Evolutionary conservation across 2,113 vertebrate species (phyloP).

Genomic region (Sylvia atricapilla): DNA sequence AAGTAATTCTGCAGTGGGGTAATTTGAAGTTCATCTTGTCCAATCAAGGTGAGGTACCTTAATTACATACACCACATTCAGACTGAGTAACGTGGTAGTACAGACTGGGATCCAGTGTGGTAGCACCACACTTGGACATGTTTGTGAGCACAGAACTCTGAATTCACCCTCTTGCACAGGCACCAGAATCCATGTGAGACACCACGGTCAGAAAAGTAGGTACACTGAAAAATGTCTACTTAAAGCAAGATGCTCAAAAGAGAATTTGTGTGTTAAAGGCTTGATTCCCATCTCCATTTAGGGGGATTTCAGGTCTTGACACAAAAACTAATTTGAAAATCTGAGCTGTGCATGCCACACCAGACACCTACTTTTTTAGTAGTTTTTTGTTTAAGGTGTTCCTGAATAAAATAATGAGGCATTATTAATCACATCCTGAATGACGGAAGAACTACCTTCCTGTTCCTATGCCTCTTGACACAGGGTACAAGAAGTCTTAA

Average conservation of each 20-base stretch:
- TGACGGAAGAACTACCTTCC: conserved; percentile 68
- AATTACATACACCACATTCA: background rate
- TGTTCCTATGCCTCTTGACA: conserved; percentile 39
- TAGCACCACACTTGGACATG: background rate
- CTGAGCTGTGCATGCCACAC: background rate
- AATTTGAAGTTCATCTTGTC: background rate
- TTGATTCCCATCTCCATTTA: background rate
- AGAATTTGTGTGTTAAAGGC: background rate
- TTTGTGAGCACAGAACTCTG: background rate
- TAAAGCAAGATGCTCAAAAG: background rate
- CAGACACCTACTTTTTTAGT: background rate
- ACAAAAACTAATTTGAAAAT: background rate
- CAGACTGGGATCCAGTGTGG: background rate
- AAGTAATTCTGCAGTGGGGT: background rate
- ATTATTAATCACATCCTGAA: conserved; percentile 72
- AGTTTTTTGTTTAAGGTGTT: conserved; percentile 64
- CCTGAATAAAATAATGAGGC: conserved; percentile 70
- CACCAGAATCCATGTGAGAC: background rate
- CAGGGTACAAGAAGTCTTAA: conserved; percentile 14
- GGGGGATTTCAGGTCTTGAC: background rate
- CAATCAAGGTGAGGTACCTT: background rate
- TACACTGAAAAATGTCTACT: background rate
- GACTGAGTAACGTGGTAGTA: background rate
- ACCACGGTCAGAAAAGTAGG: background rate
- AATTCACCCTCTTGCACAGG: background rate